phyloP scores from a whole-genome alignment of 53 echinoderm and acorn worm species.

The Holothuria scabra region DNA sequence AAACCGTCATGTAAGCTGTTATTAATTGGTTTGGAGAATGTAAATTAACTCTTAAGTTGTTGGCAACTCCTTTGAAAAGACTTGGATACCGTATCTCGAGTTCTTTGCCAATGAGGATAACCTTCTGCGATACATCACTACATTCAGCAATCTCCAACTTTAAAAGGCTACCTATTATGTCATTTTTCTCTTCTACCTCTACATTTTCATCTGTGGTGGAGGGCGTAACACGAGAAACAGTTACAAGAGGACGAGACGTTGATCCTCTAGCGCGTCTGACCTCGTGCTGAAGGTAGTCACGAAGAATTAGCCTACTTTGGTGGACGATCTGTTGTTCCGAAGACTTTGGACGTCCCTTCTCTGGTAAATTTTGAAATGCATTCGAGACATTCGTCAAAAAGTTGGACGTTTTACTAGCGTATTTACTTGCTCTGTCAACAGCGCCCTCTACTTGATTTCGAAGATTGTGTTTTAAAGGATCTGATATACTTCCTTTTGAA shows the following conservation, averaged over 20 bases:
- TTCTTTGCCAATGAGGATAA: constrained; percentile 22
- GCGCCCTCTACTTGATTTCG: constrained; percentile 3
- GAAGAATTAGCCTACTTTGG: constrained; percentile 29
- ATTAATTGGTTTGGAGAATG: constrained; percentile 27
- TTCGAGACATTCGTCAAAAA: not conserved
- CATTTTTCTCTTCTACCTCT: constrained; percentile 12
- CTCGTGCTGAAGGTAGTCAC: constrained; percentile 24
- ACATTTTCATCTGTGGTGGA: not conserved
- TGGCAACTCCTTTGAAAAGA: constrained; percentile 36
- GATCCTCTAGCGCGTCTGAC: not conserved
- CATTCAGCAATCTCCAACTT: constrained; percentile 5
- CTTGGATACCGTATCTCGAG: constrained; percentile 17
- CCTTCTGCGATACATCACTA: constrained; percentile 33
- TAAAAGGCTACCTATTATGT: constrained; percentile 28
- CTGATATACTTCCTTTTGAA: not conserved
- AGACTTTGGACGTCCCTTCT: constrained; percentile 19
- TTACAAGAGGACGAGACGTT: constrained; percentile 8
- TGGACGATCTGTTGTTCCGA: constrained; percentile 24
- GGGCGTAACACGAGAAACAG: constrained; percentile 26
- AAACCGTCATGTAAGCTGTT: constrained; percentile 22
- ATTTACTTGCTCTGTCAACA: not conserved
- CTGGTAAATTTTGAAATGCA: constrained; percentile 13
- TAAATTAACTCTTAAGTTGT: constrained; percentile 26
- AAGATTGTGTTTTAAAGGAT: constrained; percentile 12
- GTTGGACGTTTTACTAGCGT: not conserved